Percentiles rank a stretch among this genome's conserved stretches.
phyloP scores from a whole-genome alignment of 2,888 invertebrate species.

The Synanthedon andrenaeformis region DNA sequence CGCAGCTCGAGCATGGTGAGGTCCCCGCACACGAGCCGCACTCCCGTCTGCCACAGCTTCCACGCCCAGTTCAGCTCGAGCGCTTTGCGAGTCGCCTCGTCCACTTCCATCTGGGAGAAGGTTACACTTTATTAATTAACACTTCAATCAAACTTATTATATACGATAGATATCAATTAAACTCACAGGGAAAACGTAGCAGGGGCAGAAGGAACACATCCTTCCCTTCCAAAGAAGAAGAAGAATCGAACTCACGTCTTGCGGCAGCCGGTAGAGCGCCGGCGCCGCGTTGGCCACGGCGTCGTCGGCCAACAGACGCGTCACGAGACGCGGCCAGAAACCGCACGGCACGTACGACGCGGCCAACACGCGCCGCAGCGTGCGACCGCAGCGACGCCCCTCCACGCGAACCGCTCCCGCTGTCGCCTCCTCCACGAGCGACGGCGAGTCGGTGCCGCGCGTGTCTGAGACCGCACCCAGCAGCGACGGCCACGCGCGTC shows the following conservation, averaged over 20 bases:
- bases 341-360: conserved; percentile 98
- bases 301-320: conserved; percentile 91
- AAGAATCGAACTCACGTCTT: conserved; percentile 65
- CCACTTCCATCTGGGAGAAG: conserved; percentile 72
- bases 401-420: conserved; percentile 37
- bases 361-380: conserved; percentile 82
- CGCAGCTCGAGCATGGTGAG: conserved; percentile 84
- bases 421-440: conserved; percentile 25
- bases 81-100: conserved; percentile 70
- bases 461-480: conserved; percentile 10
- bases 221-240: no score
- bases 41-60: conserved; percentile 94
- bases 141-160: no score
- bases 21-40: conserved; percentile 87
- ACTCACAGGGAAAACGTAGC: no score
- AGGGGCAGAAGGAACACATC: no score
- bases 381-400: conserved; percentile 62
- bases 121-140: no score
- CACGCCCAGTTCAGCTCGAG: conserved; percentile 84
- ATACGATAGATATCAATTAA: no score
- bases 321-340: conserved; percentile 96
- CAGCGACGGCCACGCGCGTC: conserved; percentile 13
- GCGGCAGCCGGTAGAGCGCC: conserved; percentile 77
- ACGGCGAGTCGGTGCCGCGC: conserved; percentile 36
- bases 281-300: conserved; percentile 83